phyloP scores from a whole-genome alignment of 2,888 invertebrate genomes.

The Pantelozetes paolii region DNA sequence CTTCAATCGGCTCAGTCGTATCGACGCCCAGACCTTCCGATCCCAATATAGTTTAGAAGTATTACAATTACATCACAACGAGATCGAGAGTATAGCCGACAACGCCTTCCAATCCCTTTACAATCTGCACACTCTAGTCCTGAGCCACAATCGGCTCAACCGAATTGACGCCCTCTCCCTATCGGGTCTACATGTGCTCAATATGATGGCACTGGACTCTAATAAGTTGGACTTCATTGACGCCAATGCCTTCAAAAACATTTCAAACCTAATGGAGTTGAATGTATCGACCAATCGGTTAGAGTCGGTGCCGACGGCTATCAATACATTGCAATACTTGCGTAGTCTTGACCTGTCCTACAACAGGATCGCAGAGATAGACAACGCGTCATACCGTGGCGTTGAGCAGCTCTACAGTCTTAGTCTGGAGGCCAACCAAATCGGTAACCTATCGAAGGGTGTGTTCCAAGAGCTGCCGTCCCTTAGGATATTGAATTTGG shows the following conservation, averaged over 20 bases:
- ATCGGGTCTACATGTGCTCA: conserved; percentile 76
- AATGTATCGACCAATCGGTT: conserved; percentile 82
- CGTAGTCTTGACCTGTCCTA: conserved; percentile 86
- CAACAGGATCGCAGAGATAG: conserved; percentile 75
- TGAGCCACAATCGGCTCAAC: conserved; percentile 75
- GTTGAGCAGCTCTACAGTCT: conserved; percentile 81
- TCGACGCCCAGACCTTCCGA: conserved; percentile 77
- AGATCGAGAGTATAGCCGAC: conserved; percentile 74
- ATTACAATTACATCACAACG: conserved; percentile 77
- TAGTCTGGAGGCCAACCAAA: conserved; percentile 81
- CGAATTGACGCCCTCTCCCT: conserved; percentile 81
- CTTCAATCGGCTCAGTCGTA: conserved; percentile 71
- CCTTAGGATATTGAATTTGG: conserved; percentile 70
- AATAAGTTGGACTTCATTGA: conserved; percentile 78
- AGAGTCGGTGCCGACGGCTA: conserved; percentile 71
- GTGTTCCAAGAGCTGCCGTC: conserved; percentile 72
- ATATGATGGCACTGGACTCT: conserved; percentile 77
- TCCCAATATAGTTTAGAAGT: conserved; percentile 79
- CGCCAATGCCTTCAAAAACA: conserved; percentile 81
- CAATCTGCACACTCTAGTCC: conserved; percentile 79
- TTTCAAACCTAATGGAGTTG: conserved; percentile 81
- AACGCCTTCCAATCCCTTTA: conserved; percentile 86
- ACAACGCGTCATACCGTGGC: conserved; percentile 75
- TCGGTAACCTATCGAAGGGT: conserved; percentile 73
- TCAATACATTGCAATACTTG: conserved; percentile 77